phyloP scores from a whole-genome alignment of 1,140 invertebrate species.

The Drosophila bipectinata region DNA sequence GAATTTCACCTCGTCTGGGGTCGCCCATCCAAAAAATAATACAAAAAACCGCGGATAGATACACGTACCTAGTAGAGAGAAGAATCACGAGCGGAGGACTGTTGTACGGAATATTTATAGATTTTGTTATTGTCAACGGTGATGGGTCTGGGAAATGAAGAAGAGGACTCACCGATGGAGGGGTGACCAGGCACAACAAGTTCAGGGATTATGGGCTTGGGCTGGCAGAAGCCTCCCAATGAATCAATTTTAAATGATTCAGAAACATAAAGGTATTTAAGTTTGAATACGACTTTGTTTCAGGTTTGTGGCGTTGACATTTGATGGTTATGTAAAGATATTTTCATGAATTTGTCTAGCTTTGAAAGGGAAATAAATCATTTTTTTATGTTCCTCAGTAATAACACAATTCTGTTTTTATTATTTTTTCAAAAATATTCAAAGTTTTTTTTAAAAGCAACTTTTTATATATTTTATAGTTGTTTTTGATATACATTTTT shows the following conservation, averaged over 20 bases:
- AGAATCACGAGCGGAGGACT: constrained; percentile 1
- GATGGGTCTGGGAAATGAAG: constrained; percentile 19
- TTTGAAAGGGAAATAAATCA: neutral
- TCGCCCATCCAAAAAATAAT: constrained; percentile 55
- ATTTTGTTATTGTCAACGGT: constrained; percentile 68
- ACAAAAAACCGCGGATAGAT: constrained; percentile 34
- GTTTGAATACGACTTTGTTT: neutral
- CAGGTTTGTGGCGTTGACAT: neutral
- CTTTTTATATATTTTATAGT: neutral
- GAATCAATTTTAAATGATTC: constrained; percentile 35
- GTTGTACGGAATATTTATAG: constrained; percentile 65
- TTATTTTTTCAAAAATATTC: neutral
- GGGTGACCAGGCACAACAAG: constrained; percentile 31
- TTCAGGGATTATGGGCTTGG: constrained; percentile 46
- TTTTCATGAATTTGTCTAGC: neutral
- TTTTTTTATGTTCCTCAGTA: neutral
- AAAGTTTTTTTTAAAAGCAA: neutral
- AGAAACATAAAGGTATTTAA: neutral
- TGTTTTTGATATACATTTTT: neutral
- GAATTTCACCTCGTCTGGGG: constrained; percentile 78
- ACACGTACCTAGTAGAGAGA: neutral
- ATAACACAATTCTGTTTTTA: no score
- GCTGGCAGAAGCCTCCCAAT: constrained; percentile 27
- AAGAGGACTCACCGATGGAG: neutral
- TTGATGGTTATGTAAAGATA: no score